phyloP scores from a whole-genome alignment of 2,113 vertebrate genomes.

The Sciurus niger region DNA sequence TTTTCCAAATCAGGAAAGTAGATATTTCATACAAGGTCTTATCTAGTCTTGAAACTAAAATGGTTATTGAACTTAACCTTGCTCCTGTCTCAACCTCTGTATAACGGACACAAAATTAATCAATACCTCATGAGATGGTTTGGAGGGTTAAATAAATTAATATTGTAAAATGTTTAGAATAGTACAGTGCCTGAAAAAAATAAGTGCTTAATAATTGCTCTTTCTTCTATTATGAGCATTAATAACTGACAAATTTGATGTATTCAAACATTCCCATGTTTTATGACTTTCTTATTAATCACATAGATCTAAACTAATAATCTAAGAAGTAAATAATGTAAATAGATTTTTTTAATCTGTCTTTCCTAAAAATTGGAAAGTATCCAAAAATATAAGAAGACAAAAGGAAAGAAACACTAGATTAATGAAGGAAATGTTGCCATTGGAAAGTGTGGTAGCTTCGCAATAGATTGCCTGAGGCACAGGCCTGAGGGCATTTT shows the following conservation, averaged over 20 bases:
- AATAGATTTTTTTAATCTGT: neutral
- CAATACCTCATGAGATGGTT: neutral
- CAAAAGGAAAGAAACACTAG: neutral
- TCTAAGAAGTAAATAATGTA: constrained; percentile 38
- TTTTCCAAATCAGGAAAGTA: neutral
- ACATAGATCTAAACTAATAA: constrained; percentile 31
- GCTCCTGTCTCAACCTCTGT: neutral
- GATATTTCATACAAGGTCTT: neutral
- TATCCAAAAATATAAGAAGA: constrained; percentile 37
- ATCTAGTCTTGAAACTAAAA: constrained; percentile 9
- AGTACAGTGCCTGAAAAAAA: neutral
- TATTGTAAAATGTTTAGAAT: constrained; percentile 17
- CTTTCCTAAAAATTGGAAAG: constrained; percentile 37
- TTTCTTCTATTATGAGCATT: neutral
- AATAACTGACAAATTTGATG: neutral
- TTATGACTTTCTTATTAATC: constrained; percentile 42
- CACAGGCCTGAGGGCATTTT: constrained; percentile 12
- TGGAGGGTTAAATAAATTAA: neutral
- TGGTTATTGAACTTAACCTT: neutral
- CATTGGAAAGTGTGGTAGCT: neutral
- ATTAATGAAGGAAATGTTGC: constrained; percentile 48
- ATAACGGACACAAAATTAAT: neutral
- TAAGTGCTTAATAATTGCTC: neutral
- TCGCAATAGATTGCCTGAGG: neutral
- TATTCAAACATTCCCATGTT: neutral